Conservation (phyloP, 2,888 invertebrate species). For the Orchesella flavescens region DNA sequence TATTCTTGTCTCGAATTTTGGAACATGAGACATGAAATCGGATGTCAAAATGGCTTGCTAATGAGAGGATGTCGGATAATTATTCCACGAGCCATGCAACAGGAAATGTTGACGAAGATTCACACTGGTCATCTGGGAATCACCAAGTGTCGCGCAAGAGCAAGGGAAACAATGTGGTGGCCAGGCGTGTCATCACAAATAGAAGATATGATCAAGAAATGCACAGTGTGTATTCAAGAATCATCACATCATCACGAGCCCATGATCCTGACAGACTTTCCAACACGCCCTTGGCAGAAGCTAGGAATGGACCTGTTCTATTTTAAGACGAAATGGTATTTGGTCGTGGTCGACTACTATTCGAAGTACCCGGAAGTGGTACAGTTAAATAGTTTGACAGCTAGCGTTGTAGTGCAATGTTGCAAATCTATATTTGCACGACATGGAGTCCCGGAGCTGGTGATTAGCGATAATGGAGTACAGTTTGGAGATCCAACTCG, state of each 20-base stretch:
- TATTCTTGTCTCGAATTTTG: no score
- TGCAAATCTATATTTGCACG: conserved; percentile 25
- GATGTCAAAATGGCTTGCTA: conserved; percentile 54
- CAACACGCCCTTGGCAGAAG: conserved; percentile 64
- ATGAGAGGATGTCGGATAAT: conserved; percentile 50
- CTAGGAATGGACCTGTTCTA: conserved; percentile 63
- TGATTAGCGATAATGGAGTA: conserved; percentile 68
- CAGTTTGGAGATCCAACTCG: conserved; percentile 64
- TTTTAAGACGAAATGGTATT: not conserved
- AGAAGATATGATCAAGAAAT: conserved; percentile 11
- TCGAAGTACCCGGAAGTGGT: conserved; percentile 70
- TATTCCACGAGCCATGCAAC: conserved; percentile 28
- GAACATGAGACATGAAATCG: conserved; percentile 43
- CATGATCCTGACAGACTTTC: conserved; percentile 59
- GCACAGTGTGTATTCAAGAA: conserved; percentile 23
- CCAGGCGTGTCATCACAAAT: conserved; percentile 47
- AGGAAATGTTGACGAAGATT: conserved; percentile 28
- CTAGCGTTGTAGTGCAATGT: not conserved
- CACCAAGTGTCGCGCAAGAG: conserved; percentile 45
- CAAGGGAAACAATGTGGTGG: conserved; percentile 62
- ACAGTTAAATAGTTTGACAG: conserved; percentile 24
- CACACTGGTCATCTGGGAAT: conserved; percentile 60
- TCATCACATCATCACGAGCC: conserved; percentile 41
- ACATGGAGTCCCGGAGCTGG: conserved; percentile 71
- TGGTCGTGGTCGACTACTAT: conserved; percentile 44